These are phyloP conservation scores for Eubasilissa regina DNA, from an alignment of 1,140 invertebrate genomes.

Conservation along the genomic window DNA sequence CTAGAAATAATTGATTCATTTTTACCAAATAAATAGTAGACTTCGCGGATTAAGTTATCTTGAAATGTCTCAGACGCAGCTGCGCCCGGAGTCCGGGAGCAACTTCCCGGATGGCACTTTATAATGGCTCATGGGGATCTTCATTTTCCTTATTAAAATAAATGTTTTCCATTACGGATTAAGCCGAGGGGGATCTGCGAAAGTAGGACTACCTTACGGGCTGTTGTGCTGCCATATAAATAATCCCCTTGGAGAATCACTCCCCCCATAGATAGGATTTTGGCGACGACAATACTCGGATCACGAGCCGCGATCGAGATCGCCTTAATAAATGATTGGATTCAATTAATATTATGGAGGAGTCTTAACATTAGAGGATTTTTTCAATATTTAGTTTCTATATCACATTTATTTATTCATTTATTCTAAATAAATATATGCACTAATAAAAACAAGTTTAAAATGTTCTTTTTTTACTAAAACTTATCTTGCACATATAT, in stretches of 20 bases:
- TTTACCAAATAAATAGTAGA: background rate
- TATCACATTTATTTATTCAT: too few relatives aligned
- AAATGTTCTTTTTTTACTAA: too few relatives aligned
- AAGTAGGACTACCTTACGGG: constrained; percentile 11
- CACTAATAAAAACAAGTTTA: too few relatives aligned
- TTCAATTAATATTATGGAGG: too few relatives aligned
- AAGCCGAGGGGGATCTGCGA: background rate
- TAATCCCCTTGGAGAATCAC: constrained; percentile 8
- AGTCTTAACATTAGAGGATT: too few relatives aligned
- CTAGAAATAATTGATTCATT: too few relatives aligned
- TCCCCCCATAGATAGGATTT: constrained; percentile 12
- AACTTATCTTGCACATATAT: too few relatives aligned
- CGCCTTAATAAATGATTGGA: too few relatives aligned
- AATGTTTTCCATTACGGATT: constrained; percentile 39
- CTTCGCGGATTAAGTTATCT: constrained; percentile 17
- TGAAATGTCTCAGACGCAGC: background rate
- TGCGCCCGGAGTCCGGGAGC: too few relatives aligned
- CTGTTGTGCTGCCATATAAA: constrained; percentile 3
- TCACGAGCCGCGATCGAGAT: background rate
- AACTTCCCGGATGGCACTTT: constrained; percentile 18
- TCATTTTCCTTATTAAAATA: constrained; percentile 37
- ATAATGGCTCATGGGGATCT: constrained; percentile 11
- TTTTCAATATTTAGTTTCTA: too few relatives aligned
- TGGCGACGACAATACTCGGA: background rate
- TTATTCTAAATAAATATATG: too few relatives aligned